Evolutionary conservation across 1,140 invertebrate genomes (phyloP), one percentile per base, ranked within the genome.

Genomic region (Sycobia sp.): DNA sequence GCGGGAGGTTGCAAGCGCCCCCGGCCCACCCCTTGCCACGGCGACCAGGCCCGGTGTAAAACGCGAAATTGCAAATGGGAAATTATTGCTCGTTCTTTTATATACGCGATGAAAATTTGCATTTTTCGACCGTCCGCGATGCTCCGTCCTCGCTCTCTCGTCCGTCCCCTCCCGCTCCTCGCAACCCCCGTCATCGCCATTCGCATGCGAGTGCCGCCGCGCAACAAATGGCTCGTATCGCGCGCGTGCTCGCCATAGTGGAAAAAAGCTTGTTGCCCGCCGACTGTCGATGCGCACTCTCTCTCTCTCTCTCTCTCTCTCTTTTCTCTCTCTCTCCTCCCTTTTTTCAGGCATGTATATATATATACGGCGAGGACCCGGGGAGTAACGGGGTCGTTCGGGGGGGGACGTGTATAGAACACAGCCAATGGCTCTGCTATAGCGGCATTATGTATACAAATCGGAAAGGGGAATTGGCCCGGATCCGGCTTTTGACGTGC

Each of bases 21-120:
- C n/a, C n/a, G n/a, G 34, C 32, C 22, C 43, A 13, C 22, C 20
- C 43, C 22, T 11, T 36, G 5, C 9, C n/a, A 10, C 18, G 41
- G 53, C 38, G 9, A 4, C 4, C 16, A 41, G 32, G 16, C 47
- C 22, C 22, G n/a, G n/a, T 44, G 54, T 56, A 29, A 63, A 63
- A 63, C 34, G 44, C 27, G 44, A 63, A 63, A 63, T 63, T 56
- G 53, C 61, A 50, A 47, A 56, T 55, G 36, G 53, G 29, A 36
- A n/a, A 63, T 63, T 50, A 56, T 56, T 63, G 53, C 44, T 39
- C 20, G 50, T 54, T 55, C 50, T 62, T 62, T n/a, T n/a, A n/a
- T n/a, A n/a, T 62, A 47, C 47, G 59, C 59, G 32, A 27, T 27
- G n/a, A 46, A 23, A 54, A 62, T 62, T 62, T 62, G 41, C 49